Conservation (phyloP, 2,797 vertebrate genomes). For the Leptatherina wallacei region DNA sequence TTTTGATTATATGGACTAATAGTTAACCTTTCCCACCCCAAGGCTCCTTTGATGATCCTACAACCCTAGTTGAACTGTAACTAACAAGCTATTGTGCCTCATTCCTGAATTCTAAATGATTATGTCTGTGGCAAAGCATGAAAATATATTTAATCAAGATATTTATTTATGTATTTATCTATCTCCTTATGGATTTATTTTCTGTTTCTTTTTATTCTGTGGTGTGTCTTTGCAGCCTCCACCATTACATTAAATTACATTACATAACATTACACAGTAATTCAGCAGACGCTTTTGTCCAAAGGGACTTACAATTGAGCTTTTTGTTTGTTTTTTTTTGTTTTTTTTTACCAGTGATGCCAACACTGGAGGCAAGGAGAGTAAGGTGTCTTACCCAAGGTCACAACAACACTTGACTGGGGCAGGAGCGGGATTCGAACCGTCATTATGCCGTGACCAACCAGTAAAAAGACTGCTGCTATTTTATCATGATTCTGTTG, state of each 20-base stretch:
- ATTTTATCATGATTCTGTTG: not conserved
- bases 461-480: not conserved
- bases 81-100: not conserved
- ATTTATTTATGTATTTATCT: not conserved
- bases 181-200: not conserved
- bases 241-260: no score
- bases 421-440: no score
- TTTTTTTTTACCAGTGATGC: no score
- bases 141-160: not conserved
- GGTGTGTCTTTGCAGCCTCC: no score
- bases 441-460: not conserved
- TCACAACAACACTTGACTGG: no score
- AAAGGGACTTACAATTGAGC: no score
- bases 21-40: not conserved
- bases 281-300: no score
- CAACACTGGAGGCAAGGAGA: no score
- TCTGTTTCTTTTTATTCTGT: no score
- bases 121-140: not conserved
- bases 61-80: not conserved
- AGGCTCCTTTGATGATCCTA: not conserved
- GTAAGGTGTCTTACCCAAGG: no score
- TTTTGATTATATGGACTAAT: not conserved
- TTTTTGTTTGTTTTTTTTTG: no score
- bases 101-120: not conserved
- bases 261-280: no score